Conservation (phyloP, 2,888 invertebrate species). For the Pseudococcus jackbeardsleyi region DNA sequence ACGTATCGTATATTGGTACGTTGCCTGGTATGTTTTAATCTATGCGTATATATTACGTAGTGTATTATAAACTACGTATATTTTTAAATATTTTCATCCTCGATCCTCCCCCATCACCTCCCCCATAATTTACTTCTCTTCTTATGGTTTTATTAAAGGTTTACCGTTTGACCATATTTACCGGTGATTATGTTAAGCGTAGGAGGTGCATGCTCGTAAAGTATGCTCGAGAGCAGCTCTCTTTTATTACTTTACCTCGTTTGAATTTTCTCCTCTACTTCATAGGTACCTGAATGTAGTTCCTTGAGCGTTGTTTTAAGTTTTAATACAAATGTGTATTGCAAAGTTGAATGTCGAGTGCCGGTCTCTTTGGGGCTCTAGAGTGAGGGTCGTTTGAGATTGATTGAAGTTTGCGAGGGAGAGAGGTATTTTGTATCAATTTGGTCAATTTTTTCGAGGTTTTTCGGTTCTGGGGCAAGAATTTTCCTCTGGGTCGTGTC, state of each 20-base stretch:
- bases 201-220: neutral
- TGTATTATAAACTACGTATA: too few relatives aligned
- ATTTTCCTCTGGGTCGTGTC: too few relatives aligned
- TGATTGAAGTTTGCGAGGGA: too few relatives aligned
- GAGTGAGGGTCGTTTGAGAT: too few relatives aligned
- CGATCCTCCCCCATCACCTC: too few relatives aligned
- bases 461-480: too few relatives aligned
- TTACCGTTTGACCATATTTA: neutral
- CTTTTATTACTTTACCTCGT: neutral
- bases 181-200: slow-evolving; percentile 38
- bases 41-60: too few relatives aligned
- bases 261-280: neutral
- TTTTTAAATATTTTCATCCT: too few relatives aligned
- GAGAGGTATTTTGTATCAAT: too few relatives aligned
- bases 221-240: neutral
- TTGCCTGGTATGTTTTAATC: neutral
- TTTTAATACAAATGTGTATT: neutral
- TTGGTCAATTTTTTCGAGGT: too few relatives aligned
- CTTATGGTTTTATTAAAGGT: too few relatives aligned
- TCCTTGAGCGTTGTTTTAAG: slow-evolving; percentile 44
- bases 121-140: too few relatives aligned
- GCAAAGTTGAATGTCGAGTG: neutral
- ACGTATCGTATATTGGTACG: neutral
- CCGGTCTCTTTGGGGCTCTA: neutral
- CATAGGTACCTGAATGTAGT: slow-evolving; percentile 36